Conservation (phyloP, 2,113 vertebrate species). For the Cebidichthys violaceus region DNA sequence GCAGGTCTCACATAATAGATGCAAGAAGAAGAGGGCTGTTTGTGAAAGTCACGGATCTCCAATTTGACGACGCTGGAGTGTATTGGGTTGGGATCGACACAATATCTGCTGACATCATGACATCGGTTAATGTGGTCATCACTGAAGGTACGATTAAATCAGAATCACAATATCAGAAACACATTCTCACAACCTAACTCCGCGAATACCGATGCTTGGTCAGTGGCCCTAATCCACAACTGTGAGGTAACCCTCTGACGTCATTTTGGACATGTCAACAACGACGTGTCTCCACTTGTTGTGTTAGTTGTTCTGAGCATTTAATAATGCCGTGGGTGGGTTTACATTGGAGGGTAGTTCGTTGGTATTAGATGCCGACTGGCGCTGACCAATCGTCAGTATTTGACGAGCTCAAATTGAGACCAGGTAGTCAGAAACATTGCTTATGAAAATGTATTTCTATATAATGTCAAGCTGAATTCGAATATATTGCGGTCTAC, state of each 20-base stretch:
- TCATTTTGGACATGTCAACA: background rate
- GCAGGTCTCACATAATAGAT: slow-evolving; percentile 51
- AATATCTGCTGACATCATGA: slow-evolving; percentile 77
- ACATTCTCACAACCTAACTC: background rate
- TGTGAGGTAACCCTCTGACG: too few relatives aligned
- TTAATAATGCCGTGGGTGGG: too few relatives aligned
- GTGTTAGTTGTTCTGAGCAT: too few relatives aligned
- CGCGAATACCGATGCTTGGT: background rate
- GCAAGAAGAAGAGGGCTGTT: slow-evolving; percentile 16
- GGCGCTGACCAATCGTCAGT: too few relatives aligned
- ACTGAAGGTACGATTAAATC: slow-evolving; percentile 73
- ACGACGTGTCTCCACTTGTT: too few relatives aligned
- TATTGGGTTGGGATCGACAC: slow-evolving; percentile 84
- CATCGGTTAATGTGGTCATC: slow-evolving; percentile 63
- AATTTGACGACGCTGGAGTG: slow-evolving; percentile 65
- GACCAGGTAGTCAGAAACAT: background rate
- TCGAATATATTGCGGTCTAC: background rate
- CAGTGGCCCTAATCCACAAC: background rate
- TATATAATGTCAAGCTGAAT: background rate
- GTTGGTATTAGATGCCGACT: background rate
- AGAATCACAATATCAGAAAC: background rate
- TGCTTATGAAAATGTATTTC: background rate
- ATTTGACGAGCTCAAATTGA: too few relatives aligned
- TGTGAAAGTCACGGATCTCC: slow-evolving; percentile 70
- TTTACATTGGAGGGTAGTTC: too few relatives aligned